Conservation (phyloP, 1,140 invertebrate genomes). For the Linepithema humile region DNA sequence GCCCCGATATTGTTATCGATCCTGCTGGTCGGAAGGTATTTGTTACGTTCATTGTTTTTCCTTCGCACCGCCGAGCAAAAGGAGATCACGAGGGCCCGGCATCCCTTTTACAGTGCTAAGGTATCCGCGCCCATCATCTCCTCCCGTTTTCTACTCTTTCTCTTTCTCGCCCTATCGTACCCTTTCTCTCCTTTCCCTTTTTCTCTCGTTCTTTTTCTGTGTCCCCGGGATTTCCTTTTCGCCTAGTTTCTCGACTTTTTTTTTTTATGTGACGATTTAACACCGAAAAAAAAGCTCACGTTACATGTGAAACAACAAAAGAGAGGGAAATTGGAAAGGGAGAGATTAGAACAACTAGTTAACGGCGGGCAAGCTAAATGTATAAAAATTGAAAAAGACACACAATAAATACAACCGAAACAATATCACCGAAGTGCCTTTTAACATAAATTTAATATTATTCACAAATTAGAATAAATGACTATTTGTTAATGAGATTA, state of each 20-base stretch:
- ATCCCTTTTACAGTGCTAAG: slow-evolving; percentile 70
- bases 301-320: neutral
- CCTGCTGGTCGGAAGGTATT: slow-evolving; percentile 69
- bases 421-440: too few relatives aligned
- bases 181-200: slow-evolving; percentile 53
- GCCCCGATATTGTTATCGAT: slow-evolving; percentile 71
- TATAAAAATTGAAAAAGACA: neutral
- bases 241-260: neutral
- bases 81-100: slow-evolving; percentile 72
- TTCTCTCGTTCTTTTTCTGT: slow-evolving; percentile 32
- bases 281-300: slow-evolving; percentile 6
- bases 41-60: slow-evolving; percentile 74
- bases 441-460: too few relatives aligned
- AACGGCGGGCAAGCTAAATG: neutral
- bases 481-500: slow-evolving; percentile 8
- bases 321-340: neutral
- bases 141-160: slow-evolving; percentile 63
- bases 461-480: too few relatives aligned
- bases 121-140: slow-evolving; percentile 62
- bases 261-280: slow-evolving; percentile 31
- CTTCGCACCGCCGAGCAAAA: slow-evolving; percentile 74
- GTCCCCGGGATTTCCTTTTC: neutral
- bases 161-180: slow-evolving; percentile 52
- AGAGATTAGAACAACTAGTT: neutral
- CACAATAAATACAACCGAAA: neutral